These are phyloP conservation scores for Barnardius zonarius DNA, from an alignment of 2,113 vertebrate genomes.

Conservation along the genomic window DNA sequence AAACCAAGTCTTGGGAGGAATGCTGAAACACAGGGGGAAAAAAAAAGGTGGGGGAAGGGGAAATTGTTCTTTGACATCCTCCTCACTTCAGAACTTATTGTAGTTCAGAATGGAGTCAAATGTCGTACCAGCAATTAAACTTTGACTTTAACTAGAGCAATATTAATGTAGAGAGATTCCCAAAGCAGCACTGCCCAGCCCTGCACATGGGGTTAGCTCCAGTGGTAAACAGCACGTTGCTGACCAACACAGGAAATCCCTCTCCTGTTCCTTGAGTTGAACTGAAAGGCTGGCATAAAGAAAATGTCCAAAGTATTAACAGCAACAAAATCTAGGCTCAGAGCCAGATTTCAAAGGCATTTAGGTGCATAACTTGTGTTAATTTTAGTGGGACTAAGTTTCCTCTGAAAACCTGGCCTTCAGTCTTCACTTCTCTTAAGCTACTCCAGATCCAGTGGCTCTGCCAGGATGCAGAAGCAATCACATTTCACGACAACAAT, in stretches of 20 bases:
- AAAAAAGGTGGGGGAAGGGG: background rate
- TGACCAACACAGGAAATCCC: constrained; percentile 74
- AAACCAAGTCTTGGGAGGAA: background rate
- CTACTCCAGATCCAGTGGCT: background rate
- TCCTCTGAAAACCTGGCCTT: constrained; percentile 10
- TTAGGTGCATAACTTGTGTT: constrained; percentile 4
- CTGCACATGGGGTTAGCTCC: constrained; percentile 14
- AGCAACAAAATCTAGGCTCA: constrained; percentile 29
- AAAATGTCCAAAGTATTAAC: constrained; percentile 15
- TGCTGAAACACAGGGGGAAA: background rate
- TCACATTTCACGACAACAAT: constrained; percentile 14
- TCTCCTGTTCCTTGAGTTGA: constrained; percentile 65
- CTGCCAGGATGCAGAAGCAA: constrained; percentile 34
- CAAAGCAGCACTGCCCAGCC: constrained; percentile 8
- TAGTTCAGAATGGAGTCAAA: constrained; percentile 38
- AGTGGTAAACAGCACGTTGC: constrained; percentile 72
- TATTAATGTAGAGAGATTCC: constrained; percentile 50
- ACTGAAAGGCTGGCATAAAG: constrained; percentile 36
- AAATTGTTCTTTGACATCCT: constrained; percentile 42
- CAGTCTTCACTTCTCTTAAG: background rate
- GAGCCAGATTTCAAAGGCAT: constrained; percentile 52
- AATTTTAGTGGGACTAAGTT: constrained; percentile 11
- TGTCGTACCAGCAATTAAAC: constrained; percentile 50
- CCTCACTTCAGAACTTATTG: constrained; percentile 13
- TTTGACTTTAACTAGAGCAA: constrained; percentile 61